Evolutionary conservation across 2,888 invertebrate genomes (phyloP).

Genomic region (Lepidochrysops patricia): DNA sequence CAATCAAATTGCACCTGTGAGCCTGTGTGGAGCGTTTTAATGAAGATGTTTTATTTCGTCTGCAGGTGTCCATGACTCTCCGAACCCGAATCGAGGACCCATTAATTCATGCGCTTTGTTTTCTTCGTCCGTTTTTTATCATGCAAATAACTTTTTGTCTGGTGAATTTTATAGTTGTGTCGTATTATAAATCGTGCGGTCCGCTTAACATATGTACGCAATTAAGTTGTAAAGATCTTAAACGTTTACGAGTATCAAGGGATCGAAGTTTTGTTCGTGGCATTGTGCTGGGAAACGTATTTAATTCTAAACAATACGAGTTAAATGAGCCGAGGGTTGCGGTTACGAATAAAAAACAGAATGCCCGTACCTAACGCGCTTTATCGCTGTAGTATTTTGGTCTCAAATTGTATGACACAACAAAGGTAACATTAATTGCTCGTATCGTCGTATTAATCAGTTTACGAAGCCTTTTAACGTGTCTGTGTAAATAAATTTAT

Average conservation of each 20-base stretch:
- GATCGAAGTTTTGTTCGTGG: slow-evolving; percentile 35
- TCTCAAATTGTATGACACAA: slow-evolving; percentile 16
- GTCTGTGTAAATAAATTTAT: neutral
- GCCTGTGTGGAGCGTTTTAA: slow-evolving; percentile 61
- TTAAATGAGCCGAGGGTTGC: slow-evolving; percentile 27
- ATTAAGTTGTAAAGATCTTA: slow-evolving; percentile 65
- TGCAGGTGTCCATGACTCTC: slow-evolving; percentile 56
- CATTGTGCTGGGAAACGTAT: slow-evolving; percentile 31
- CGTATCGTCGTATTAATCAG: neutral
- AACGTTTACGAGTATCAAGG: slow-evolving; percentile 49
- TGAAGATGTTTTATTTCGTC: slow-evolving; percentile 61
- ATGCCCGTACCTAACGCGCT: neutral
- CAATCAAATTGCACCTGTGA: slow-evolving; percentile 59
- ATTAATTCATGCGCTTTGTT: slow-evolving; percentile 72
- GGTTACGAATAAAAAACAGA: slow-evolving; percentile 7
- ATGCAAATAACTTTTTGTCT: slow-evolving; percentile 58
- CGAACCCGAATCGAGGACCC: slow-evolving; percentile 44
- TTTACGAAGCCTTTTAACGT: neutral
- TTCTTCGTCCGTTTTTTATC: slow-evolving; percentile 54
- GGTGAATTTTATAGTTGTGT: slow-evolving; percentile 58
- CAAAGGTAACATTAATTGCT: slow-evolving; percentile 5
- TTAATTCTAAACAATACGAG: slow-evolving; percentile 46
- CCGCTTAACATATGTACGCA: slow-evolving; percentile 65
- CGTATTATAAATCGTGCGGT: slow-evolving; percentile 64
- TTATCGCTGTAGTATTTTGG: slow-evolving; percentile 6